Evolutionary conservation across 2,113 vertebrate species (phyloP), one percentile per base, ranked within the genome.

Genomic region (Puntigrus tetrazona): DNA sequence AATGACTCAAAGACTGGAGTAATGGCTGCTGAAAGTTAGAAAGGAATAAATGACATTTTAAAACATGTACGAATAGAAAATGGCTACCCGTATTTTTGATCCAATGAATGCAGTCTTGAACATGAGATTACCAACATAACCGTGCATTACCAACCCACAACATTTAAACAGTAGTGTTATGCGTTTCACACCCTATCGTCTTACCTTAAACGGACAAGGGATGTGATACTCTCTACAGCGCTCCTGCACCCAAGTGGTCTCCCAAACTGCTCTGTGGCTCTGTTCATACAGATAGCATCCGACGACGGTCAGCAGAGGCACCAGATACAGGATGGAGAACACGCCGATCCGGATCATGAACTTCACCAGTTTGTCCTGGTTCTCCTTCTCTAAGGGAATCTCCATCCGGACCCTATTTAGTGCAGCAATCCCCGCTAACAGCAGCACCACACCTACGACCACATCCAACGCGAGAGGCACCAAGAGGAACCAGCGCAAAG

Each of bases 301-400:
- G 80, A 99, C 95, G 0, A 99, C 96, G 20, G 95, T 95, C 88
- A 99, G 92, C 87, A 99, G 94, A 0, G 98, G 98, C 80, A 97
- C 96, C n/a, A 99, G 96, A 93, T 99, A 99, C 34, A 99, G 95
- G 16, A 96, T 95, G n/a, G 98, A 99, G 95, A 99, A 99, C 34
- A 99, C 96, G 1, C 95, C 98, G 36, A 99, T 99, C 10, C 98
- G 97, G 91, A 99, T 99, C 98, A 99, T 99, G 94, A 99, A 99
- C 92, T 99, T 99, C 85, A 99, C 97, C 87, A 99, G 92, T 78
- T 99, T 99, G 93, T 99, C 98, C 93, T 98, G 98, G 93, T 99
- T 99, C 92, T 99, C 97, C 93, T 99, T 99, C 91, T 99, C 98
- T 92, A 99, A 90, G 0, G 97, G 98, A 87, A 99, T 99, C 91